phyloP scores from a whole-genome alignment of 1,140 invertebrate genomes.

The Eubasilissa regina region DNA sequence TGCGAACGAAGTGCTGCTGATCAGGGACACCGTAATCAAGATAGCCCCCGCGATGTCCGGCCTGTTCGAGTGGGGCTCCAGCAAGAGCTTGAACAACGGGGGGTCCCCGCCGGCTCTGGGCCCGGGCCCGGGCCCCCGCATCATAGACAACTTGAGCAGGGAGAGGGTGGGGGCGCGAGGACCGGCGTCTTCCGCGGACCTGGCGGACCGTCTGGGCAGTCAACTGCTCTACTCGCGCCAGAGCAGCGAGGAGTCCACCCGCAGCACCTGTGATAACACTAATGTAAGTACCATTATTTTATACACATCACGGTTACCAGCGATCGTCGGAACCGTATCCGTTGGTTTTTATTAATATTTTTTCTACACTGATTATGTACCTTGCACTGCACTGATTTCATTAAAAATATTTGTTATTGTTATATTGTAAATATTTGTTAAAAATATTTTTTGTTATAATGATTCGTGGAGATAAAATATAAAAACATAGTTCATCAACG shows the following conservation, averaged over 20 bases:
- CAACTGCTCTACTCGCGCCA: constrained; percentile 67
- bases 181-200: constrained; percentile 62
- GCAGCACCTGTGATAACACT: constrained; percentile 62
- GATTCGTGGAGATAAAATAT: too few relatives aligned
- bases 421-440: too few relatives aligned
- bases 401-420: too few relatives aligned
- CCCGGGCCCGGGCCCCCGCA: constrained; percentile 61
- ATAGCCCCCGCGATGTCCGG: constrained; percentile 46
- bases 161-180: constrained; percentile 61
- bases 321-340: too few relatives aligned
- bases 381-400: too few relatives aligned
- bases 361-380: too few relatives aligned
- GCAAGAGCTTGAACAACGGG: constrained; percentile 47
- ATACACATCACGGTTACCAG: too few relatives aligned
- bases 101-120: constrained; percentile 63
- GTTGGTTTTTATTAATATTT: too few relatives aligned
- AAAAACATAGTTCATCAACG: too few relatives aligned
- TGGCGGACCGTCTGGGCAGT: constrained; percentile 69
- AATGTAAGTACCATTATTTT: too few relatives aligned
- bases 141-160: constrained; percentile 68
- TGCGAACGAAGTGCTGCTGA: constrained; percentile 49
- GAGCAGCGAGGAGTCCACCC: constrained; percentile 65
- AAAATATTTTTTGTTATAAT: too few relatives aligned
- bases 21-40: constrained; percentile 31
- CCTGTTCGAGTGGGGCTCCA: constrained; percentile 57